Base-by-base conservation (phyloP, 2,113 vertebrate genomes). In the Coptodon bakossiorum region DNA sequence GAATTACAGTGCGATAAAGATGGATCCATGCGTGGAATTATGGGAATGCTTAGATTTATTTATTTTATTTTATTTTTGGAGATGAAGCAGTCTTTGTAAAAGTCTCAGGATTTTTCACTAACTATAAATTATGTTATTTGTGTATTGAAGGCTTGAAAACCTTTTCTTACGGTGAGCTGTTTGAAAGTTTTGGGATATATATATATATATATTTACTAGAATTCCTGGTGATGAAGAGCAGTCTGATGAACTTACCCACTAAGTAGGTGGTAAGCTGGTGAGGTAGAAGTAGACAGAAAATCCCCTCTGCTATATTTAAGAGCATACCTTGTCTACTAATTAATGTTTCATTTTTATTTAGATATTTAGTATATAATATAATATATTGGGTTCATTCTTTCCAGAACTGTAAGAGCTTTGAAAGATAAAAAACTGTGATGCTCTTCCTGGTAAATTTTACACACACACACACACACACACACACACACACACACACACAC, bases 1-100 rank as follows among this genome's bases (percentile, higher is more conserved):
- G 16, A 29, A 73, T 27, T 29, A 0, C 0, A 17, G 22, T 29
- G 24, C 5, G 50, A 76, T 50, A 31, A 0, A 50, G 9, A 50
- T 76, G 16, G 1, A 27, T 45, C 40, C 68, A 7, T 45, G 6
- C 0, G 6, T 45, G 68, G 6, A 6, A 1, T 76, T 76, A 76
- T 48, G 22, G 40, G 10, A 48, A 17, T 6, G 11, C 4, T 29
- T 14, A 16, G 36, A 71, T 1, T 40, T 3, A 22, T 34, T 61
- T 1, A n/a, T 5, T 2, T 3, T 22, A 22, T 22, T 2, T 31
- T 17, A 40, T 24, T 43, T 24, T 40, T 2, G 34, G 4, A 3
- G 0, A 16, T 14, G 7, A 68, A 40, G 22, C 11, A 40, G n/a
- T 9, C 11, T 8, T 68, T 22, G 34, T 38, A 22, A 66, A 66